phyloP scores from a whole-genome alignment of 2,888 invertebrate species.

The Leucoptera coffeella region DNA sequence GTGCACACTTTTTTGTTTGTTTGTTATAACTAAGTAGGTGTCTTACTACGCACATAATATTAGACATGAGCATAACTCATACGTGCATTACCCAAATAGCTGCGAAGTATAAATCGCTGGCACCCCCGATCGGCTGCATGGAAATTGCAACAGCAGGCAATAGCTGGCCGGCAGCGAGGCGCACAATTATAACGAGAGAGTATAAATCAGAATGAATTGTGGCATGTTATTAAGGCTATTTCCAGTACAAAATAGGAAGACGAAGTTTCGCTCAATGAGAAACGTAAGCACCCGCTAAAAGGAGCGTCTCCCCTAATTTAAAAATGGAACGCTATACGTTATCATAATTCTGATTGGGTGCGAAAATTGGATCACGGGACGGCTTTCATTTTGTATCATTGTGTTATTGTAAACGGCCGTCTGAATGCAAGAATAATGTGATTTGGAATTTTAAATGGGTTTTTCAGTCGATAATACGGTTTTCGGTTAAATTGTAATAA shows the following conservation, averaged over 20 bases:
- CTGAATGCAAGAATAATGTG: no score
- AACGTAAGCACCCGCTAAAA: no score
- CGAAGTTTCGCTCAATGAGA: slow-evolving; percentile 12
- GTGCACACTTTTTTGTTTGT: slow-evolving; percentile 6
- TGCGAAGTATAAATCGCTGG: slow-evolving; percentile 43
- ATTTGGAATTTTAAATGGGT: no score
- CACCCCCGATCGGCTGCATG: slow-evolving; percentile 37
- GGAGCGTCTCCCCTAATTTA: no score
- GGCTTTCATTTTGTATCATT: no score
- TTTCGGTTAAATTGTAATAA: no score
- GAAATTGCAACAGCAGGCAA: slow-evolving; percentile 44
- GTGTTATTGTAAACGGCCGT: no score
- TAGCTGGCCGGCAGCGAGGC: slow-evolving; percentile 39
- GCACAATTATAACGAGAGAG: slow-evolving; percentile 50
- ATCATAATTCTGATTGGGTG: no score
- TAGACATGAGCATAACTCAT: neutral
- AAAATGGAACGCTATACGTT: no score
- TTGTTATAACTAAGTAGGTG: no score
- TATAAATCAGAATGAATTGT: slow-evolving; percentile 54
- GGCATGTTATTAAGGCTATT: slow-evolving; percentile 48
- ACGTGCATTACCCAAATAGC: slow-evolving; percentile 19
- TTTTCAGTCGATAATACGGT: no score
- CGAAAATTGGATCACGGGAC: no score
- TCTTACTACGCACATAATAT: neutral
- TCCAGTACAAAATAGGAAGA: slow-evolving; percentile 37